Conservation (phyloP, 2,113 vertebrate genomes). For the Entelurus aequoreus region DNA sequence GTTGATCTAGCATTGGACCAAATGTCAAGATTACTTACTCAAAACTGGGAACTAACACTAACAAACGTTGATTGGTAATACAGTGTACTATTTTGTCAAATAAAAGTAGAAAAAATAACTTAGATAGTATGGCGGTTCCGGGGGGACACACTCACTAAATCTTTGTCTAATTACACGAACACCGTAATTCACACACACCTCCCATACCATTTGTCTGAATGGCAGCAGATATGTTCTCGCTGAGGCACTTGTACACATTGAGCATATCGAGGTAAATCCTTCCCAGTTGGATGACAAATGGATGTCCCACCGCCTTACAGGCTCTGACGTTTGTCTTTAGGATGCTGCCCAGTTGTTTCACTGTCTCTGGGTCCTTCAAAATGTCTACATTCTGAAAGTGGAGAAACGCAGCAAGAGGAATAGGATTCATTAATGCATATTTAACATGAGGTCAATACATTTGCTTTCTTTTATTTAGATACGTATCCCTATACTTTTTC, state of each 20-base stretch:
- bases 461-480: no score
- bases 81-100: not conserved
- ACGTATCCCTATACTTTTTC: no score
- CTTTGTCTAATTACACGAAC: not conserved
- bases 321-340: conserved; percentile 97
- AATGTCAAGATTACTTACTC: not conserved
- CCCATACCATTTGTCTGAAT: conserved; percentile 93
- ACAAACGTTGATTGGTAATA: not conserved
- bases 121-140: no score
- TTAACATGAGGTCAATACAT: not conserved
- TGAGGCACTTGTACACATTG: conserved; percentile 99
- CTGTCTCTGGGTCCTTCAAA: conserved; percentile 97
- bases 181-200: conserved; percentile 12
- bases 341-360: conserved; percentile 97
- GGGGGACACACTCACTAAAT: not conserved
- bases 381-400: conserved; percentile 91
- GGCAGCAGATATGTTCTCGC: conserved; percentile 98
- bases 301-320: conserved; percentile 96
- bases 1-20: not conserved
- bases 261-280: conserved; percentile 99
- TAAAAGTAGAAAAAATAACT: not conserved
- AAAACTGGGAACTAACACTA: not conserved
- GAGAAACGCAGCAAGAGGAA: not conserved
- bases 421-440: not conserved
- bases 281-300: conserved; percentile 96